phyloP scores from a whole-genome alignment of 1,140 invertebrate species.

The Drosophila gunungcola region DNA sequence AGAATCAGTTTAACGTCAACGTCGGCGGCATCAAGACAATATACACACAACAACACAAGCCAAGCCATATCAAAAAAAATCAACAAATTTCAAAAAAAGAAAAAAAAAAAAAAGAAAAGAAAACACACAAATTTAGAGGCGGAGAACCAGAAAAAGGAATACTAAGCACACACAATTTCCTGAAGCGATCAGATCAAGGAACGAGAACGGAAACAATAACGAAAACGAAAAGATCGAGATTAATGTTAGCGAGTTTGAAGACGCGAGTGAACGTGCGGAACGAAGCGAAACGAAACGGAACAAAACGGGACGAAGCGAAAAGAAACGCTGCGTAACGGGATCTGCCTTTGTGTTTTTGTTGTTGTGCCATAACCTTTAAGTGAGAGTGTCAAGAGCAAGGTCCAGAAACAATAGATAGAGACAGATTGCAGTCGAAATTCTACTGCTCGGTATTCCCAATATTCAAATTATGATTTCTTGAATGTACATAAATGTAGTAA shows the following conservation, averaged over 20 bases:
- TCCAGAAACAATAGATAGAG: background rate
- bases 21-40: constrained; percentile 81
- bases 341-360: constrained; percentile 29
- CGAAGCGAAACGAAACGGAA: constrained; percentile 14
- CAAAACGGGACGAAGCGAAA: constrained; percentile 14
- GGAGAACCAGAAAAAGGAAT: constrained; percentile 8
- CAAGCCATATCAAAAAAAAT: constrained; percentile 44
- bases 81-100: background rate
- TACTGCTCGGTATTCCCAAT: background rate
- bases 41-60: constrained; percentile 56
- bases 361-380: constrained; percentile 19
- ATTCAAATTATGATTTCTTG: too few species aligned
- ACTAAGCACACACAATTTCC: constrained; percentile 5
- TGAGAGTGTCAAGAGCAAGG: constrained; percentile 43
- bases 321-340: constrained; percentile 21
- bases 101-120: constrained; percentile 11
- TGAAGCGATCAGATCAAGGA: constrained; percentile 9
- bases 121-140: background rate
- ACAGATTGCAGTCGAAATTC: background rate
- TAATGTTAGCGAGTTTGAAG: constrained; percentile 29
- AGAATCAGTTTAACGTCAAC: constrained; percentile 83
- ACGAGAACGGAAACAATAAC: constrained; percentile 33
- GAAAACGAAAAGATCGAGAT: constrained; percentile 34
- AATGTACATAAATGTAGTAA: too few species aligned
- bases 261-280: constrained; percentile 21